Evolutionary conservation across 2,113 vertebrate genomes (phyloP), one percentile per base, ranked within the genome.

Genomic region (Trachemys scripta): DNA sequence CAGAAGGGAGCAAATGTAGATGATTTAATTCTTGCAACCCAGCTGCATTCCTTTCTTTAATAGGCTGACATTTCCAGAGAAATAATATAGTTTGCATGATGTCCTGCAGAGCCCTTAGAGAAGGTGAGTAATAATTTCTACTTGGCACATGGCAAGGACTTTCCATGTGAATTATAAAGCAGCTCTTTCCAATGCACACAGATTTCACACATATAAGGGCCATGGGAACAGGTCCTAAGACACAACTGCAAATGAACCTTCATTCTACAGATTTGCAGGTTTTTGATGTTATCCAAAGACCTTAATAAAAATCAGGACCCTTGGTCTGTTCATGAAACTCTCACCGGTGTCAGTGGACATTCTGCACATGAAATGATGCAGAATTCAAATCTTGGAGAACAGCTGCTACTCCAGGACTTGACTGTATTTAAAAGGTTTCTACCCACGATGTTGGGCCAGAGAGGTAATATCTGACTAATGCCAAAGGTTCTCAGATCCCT

Each of bases 21-120:
- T 76, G 42, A 85, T 65, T 76, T 53, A 76, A 88, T 94, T 84
- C 80, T 84, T 82, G 50, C 35, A 88, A 78, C 31, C 62, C 89
- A 96, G 87, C 93, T 97, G 95, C 92, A 82, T 90, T 92, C 72
- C 50, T 94, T 75, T 59, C 11, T 75, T 95, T 94, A 29, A 94
- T 84, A 94, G 84, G 91, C 88, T 93, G 94, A 5, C 72, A 35
- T 85, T 85, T 54, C 69, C 82, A 29, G 6, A 93, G 54, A 90
- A 95, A 79, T 79, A 97, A 89, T 38, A 19, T 54, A 38, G 24
- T 4, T 54, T 94, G 35, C 90, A 53, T 11, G 24, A 53, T 88
- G 94, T 87, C 94, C 94, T 92, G 62, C 90, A 93, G 53, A 45
- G 78, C 56, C 95, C 94, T 85, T 53, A 76, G 89, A 95, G 90